Evolutionary conservation across 2,113 vertebrate genomes (phyloP).

Genomic region (Bubo scandiacus): DNA sequence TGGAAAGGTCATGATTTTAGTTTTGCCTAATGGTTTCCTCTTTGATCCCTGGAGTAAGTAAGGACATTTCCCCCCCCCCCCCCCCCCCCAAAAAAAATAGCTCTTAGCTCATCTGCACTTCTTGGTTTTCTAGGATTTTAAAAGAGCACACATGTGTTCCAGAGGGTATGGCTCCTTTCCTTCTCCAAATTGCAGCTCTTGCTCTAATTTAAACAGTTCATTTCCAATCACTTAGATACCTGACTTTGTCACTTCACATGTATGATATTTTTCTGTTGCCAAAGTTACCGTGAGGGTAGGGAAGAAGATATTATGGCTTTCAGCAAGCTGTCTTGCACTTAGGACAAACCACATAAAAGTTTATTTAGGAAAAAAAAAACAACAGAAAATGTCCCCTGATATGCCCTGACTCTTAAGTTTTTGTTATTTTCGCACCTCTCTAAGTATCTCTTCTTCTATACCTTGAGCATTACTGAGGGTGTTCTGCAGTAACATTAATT

Average conservation of each 20-base stretch:
- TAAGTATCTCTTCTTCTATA: not conserved
- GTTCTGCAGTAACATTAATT: not conserved
- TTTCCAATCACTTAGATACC: not conserved
- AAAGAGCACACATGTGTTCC: not conserved
- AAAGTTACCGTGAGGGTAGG: not conserved
- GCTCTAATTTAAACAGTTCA: not conserved
- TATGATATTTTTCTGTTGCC: not conserved
- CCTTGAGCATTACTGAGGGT: not conserved
- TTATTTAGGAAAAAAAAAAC: not conserved
- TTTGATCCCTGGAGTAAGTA: not conserved
- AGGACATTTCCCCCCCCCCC: not conserved
- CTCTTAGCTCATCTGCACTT: not conserved
- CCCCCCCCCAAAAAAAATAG: not conserved
- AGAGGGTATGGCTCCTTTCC: not conserved
- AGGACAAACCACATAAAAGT: not conserved
- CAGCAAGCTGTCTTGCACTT: not conserved
- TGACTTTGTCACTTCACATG: not conserved
- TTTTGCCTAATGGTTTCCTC: not conserved
- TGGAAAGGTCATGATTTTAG: not conserved
- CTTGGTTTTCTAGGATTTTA: not conserved
- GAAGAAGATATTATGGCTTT: not conserved
- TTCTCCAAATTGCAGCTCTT: not conserved
- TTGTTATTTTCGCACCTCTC: not conserved
- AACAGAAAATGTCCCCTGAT: accelerated
- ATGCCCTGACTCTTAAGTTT: not conserved